A percentile compares a stretch with the other conserved stretches of the same genome.
Evolutionary conservation across 1,140 invertebrate species (phyloP).

Genomic region (Macrobrachium rosenbergii): DNA sequence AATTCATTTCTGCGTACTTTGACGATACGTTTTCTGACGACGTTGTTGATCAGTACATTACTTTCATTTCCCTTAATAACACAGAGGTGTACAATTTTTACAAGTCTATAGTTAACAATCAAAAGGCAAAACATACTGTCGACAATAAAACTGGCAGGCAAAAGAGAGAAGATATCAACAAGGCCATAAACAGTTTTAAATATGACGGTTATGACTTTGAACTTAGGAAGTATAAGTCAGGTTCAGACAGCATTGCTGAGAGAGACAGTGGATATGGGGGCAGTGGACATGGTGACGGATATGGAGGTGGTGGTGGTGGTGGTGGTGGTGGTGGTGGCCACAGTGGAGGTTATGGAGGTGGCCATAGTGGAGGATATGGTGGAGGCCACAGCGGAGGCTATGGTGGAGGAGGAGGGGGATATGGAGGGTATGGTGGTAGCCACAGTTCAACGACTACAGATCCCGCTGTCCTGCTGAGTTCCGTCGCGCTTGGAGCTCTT

Average conservation of each 20-base stretch:
- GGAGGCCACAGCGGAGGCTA: not conserved
- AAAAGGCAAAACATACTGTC: not conserved
- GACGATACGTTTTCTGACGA: slow-evolving; percentile 46
- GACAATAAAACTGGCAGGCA: slow-evolving; percentile 4
- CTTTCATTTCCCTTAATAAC: slow-evolving; percentile 53
- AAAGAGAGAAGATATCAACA: slow-evolving; percentile 41
- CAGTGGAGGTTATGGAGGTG: not conserved
- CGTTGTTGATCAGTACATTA: slow-evolving; percentile 35
- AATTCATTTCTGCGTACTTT: slow-evolving; percentile 48
- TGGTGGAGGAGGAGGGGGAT: not conserved
- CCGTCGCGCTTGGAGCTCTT: slow-evolving; percentile 38
- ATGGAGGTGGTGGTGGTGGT: not conserved
- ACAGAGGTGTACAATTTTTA: slow-evolving; percentile 46
- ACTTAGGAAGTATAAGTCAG: not conserved
- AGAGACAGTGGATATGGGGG: slow-evolving; percentile 11
- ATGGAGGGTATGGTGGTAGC: not conserved
- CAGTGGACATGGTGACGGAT: slow-evolving; percentile 1
- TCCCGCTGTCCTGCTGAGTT: slow-evolving; percentile 42
- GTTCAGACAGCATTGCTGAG: not conserved
- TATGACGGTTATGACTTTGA: slow-evolving; percentile 47
- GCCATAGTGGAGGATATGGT: not conserved
- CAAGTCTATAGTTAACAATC: slow-evolving; percentile 30
- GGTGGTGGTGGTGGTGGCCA: slow-evolving; percentile 12
- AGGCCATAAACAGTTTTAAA: slow-evolving; percentile 4
- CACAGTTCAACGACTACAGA: slow-evolving; percentile 29